Evolutionary conservation across 2,888 invertebrate genomes (phyloP), one percentile per base, ranked within the genome.

Genomic region (Ormia ochracea): DNA sequence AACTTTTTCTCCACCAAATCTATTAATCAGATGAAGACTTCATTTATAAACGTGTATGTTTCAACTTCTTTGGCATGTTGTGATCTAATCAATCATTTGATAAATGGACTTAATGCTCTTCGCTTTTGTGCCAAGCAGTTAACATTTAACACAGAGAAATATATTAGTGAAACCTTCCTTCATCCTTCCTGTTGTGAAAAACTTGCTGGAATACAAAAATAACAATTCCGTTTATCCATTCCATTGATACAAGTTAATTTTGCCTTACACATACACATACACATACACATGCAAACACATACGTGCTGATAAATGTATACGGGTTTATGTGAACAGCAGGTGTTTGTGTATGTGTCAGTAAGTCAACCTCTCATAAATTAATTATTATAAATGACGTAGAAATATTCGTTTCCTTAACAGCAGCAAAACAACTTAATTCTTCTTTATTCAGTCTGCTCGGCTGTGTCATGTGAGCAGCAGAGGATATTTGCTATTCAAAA

Each of bases 311-410:
- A n/a, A n/a, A n/a, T n/a, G n/a, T n/a, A n/a, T n/a, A n/a, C n/a
- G n/a, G n/a, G n/a, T n/a, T n/a, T n/a, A n/a, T n/a, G n/a, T n/a
- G n/a, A n/a, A n/a, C n/a, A n/a, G n/a, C n/a, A n/a, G n/a, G n/a
- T n/a, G n/a, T n/a, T n/a, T n/a, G n/a, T n/a, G 26, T 38, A 61
- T 48, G 38, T 48, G 54, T 66, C 41, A 66, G 56, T 66, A 17
- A 52, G 58, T 65, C 17, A 61, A 72, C 58, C 68, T 80, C 72
- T 76, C 76, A 80, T 80, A 80, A 76, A 80, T 80, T 80, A 80
- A 76, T 80, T 76, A 68, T 80, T 76, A 80, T 80, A 76, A 80
- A 80, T 80, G 80, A 73, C 80, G 69, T n/a, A 56, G 76, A 80
- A 76, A 80, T 80, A 76, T 80, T 72, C 72, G 72, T 48, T 72